Evolutionary conservation across 2,888 invertebrate species (phyloP), one percentile per base, ranked within the genome.

Genomic region (Drosophila lutescens): DNA sequence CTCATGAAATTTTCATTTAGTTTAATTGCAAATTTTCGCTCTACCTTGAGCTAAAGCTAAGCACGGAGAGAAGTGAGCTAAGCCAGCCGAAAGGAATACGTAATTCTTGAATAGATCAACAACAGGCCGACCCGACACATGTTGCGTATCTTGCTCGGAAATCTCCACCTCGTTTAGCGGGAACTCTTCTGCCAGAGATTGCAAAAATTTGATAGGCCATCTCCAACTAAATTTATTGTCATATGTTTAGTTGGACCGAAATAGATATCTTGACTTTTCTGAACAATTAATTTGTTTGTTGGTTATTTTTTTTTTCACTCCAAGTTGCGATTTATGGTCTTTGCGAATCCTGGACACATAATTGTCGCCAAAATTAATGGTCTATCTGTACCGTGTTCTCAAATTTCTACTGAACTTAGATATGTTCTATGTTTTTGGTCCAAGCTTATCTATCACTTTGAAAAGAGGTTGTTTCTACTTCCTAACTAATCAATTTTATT

Each of bases 1-100:
- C 84, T 87, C 77, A 82, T 83, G 86, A 82, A 87, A 87, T 65
- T 87, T 87, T 82, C 85, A 84, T 84, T 82, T 81, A 85, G 79
- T 77, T 88, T 86, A 80, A 83, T 85, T 88, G 84, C 88, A 79
- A 85, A 88, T 85, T 84, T 51, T 70, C 58, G 62, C 68, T 77
- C 76, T 51, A 72, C 76, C 79, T 85, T 86, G 86, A 15, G 30
- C 55, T 40, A 7, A 32, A 23, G 49, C 49, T 10, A n/a, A 13
- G 41, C 15, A 20, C 17, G n/a, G 15, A 30, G 26, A 13, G 40
- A 17, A 46, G 57, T 12, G 17, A 71, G 26, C 55, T 47, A 47
- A 30, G 56, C 62, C 46, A 59, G 15, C 62, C 55, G 40, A 32
- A 57, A 40, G 59, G 68, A 51, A 70, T 68, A 68, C 59, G 38